These are phyloP conservation scores for Papilio gigon DNA, from an alignment of 2,888 invertebrate genomes.

Conservation along the genomic window DNA sequence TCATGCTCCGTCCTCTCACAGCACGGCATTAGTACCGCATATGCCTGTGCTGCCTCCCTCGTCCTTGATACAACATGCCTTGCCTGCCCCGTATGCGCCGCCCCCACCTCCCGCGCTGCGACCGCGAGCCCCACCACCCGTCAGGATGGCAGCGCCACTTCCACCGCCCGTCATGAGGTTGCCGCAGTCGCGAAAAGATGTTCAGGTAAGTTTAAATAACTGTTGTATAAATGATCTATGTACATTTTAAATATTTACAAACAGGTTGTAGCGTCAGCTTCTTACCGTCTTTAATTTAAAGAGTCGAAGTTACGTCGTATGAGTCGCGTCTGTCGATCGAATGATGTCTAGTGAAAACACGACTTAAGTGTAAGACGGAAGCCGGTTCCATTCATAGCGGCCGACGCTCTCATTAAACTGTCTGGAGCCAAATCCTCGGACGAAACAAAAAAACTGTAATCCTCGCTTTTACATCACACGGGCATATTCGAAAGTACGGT, in stretches of 20 bases:
- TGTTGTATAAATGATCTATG: not conserved
- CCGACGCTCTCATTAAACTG: slow-evolving; percentile 45
- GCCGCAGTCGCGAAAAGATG: slow-evolving; percentile 69
- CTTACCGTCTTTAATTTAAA: too few species aligned
- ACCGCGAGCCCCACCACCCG: slow-evolving; percentile 67
- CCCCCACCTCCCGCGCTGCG: slow-evolving; percentile 63
- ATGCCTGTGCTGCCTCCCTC: slow-evolving; percentile 43
- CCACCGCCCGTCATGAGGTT: slow-evolving; percentile 60
- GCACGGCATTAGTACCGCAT: slow-evolving; percentile 44
- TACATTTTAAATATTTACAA: too few species aligned
- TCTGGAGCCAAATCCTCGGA: slow-evolving; percentile 46
- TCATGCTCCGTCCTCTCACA: slow-evolving; percentile 41
- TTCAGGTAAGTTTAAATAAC: slow-evolving; percentile 62
- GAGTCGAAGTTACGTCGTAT: too few species aligned
- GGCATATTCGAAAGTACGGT: slow-evolving; percentile 46
- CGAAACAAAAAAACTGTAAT: slow-evolving; percentile 50
- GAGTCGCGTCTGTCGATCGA: not conserved
- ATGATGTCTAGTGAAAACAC: not conserved
- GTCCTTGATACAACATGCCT: slow-evolving; percentile 53
- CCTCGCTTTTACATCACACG: slow-evolving; percentile 41
- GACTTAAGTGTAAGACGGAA: slow-evolving; percentile 51
- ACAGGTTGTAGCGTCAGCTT: too few species aligned
- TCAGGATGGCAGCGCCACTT: slow-evolving; percentile 71
- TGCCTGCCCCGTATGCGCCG: slow-evolving; percentile 46
- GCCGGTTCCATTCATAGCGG: slow-evolving; percentile 59